Conservation (phyloP, 2,113 vertebrate genomes). For the Colinus virginianus region DNA sequence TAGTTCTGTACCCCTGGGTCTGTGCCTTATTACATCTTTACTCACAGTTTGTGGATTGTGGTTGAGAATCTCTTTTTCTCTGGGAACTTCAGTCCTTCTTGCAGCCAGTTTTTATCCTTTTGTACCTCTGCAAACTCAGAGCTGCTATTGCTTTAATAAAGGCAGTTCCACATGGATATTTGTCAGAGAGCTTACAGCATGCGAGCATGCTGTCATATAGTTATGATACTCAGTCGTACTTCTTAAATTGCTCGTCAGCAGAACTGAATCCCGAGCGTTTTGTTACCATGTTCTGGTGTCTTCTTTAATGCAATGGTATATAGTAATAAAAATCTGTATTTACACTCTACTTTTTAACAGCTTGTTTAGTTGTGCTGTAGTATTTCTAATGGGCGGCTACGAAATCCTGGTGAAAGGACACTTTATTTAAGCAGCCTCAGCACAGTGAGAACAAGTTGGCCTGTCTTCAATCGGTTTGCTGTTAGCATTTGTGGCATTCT, state of each 20-base stretch:
- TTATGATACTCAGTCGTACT: too few species aligned
- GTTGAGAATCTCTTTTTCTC: background rate
- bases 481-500: background rate
- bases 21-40: background rate
- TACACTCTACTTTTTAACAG: background rate
- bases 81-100: rapidly evolving
- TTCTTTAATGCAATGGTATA: background rate
- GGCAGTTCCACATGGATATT: rapidly evolving
- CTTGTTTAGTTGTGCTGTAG: background rate
- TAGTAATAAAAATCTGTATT: background rate
- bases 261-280: background rate
- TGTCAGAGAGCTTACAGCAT: background rate
- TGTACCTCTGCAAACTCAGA: background rate
- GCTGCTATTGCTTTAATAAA: background rate
- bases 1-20: background rate
- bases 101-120: background rate
- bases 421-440: background rate
- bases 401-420: background rate
- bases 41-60: rapidly evolving
- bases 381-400: background rate
- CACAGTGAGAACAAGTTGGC: background rate
- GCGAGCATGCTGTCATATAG: background rate
- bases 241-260: background rate
- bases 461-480: background rate
- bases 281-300: background rate